These are phyloP conservation scores for Dendrolimus houi DNA, from an alignment of 2,888 invertebrate species.

Conservation along the genomic window DNA sequence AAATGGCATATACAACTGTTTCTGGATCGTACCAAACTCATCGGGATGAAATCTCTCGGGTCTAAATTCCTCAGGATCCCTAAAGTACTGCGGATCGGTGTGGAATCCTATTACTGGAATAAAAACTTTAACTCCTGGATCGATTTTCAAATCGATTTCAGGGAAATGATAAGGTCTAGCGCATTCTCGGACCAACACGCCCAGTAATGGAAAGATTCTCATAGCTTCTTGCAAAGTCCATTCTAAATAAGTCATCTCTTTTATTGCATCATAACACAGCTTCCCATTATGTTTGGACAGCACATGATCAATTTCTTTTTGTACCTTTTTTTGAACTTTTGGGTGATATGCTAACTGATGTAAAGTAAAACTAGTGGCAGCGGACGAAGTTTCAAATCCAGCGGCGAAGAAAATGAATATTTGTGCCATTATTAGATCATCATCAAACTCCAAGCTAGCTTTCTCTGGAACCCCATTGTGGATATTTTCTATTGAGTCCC, in stretches of 20 bases:
- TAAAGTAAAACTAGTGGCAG: constrained; percentile 36
- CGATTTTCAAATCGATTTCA: constrained; percentile 14
- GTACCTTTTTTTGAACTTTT: constrained; percentile 34
- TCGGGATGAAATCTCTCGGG: constrained; percentile 23
- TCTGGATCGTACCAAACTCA: constrained; percentile 4
- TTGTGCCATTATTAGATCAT: constrained; percentile 25
- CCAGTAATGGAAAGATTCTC: constrained; percentile 27
- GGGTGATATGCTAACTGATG: constrained; percentile 44
- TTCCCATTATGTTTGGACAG: constrained; percentile 24
- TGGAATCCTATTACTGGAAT: not conserved
- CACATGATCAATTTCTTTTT: constrained; percentile 35
- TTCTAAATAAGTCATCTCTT: constrained; percentile 30
- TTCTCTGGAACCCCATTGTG: constrained; percentile 22
- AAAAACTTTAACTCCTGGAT: constrained; percentile 5
- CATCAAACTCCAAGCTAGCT: constrained; percentile 23
- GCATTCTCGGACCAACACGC: constrained; percentile 23
- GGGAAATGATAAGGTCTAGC: constrained; percentile 16
- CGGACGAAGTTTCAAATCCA: constrained; percentile 52
- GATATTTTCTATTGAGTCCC: constrained; percentile 26
- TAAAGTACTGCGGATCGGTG: constrained; percentile 14
- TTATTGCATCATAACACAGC: constrained; percentile 29
- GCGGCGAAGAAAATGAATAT: constrained; percentile 39
- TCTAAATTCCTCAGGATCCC: constrained; percentile 17
- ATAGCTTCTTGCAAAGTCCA: constrained; percentile 29
- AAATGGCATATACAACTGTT: not conserved